Evolutionary conservation across 2,797 vertebrate genomes (phyloP).

Genomic region (Brachymystax lenok): DNA sequence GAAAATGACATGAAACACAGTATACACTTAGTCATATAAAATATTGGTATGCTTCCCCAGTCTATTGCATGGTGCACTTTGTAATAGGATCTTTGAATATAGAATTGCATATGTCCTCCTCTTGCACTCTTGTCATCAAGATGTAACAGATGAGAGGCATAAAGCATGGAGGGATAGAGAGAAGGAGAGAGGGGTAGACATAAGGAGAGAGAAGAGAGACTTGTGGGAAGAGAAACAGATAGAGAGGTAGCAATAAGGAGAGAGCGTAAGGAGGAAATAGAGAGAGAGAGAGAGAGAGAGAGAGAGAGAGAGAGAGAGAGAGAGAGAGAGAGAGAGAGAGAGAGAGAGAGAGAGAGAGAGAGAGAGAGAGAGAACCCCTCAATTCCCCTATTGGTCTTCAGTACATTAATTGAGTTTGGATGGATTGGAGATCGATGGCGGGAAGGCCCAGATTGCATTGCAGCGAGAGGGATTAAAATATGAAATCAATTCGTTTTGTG

Average conservation of each 20-base stretch:
- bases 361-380: too few species aligned
- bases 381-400: slow-evolving; percentile 22
- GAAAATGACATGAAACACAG: not conserved
- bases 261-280: not conserved
- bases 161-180: not conserved
- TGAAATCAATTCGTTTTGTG: slow-evolving; percentile 77
- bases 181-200: not conserved
- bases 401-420: slow-evolving; percentile 76
- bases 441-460: slow-evolving; percentile 63
- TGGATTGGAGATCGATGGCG: slow-evolving; percentile 72
- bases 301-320: slow-evolving; percentile 20
- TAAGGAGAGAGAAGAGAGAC: not conserved
- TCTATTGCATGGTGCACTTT: not conserved
- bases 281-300: slow-evolving; percentile 25
- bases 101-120: not conserved
- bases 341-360: too few species aligned
- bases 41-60: not conserved
- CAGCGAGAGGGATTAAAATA: slow-evolving; percentile 73
- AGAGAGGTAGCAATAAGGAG: not conserved
- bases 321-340: not conserved
- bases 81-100: not conserved
- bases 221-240: not conserved
- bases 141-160: not conserved
- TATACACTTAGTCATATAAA: not conserved
- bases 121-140: not conserved